A percentile compares a stretch with the other conserved stretches of the same genome.
Conservation (phyloP, 2,113 vertebrate species). For the Hippocampus guttulatus region DNA sequence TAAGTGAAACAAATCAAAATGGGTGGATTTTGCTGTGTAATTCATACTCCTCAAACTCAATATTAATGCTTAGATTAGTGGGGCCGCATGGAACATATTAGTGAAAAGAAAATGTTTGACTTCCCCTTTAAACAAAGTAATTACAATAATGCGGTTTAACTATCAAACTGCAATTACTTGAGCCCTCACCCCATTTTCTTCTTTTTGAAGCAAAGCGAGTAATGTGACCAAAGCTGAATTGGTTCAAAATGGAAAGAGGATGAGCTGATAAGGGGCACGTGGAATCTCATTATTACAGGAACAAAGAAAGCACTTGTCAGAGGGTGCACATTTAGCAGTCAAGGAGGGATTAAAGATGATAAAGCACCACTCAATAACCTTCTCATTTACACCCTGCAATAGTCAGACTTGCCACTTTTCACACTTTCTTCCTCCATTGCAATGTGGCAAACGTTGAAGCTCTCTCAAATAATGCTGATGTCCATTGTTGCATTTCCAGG, state of each 20-base stretch:
- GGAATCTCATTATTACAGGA: constrained; percentile 20
- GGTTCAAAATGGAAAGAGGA: constrained; percentile 13
- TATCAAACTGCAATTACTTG: not conserved
- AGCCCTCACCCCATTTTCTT: not conserved
- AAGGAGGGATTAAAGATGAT: constrained; percentile 10
- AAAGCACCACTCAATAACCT: not conserved
- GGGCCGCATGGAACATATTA: too few species aligned
- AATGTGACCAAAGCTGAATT: not conserved
- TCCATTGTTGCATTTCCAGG: not conserved
- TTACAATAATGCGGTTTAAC: not conserved
- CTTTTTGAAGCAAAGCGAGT: not conserved
- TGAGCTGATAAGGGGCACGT: constrained; percentile 18
- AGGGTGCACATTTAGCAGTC: constrained; percentile 21
- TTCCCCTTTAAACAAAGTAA: too few species aligned
- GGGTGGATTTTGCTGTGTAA: too few species aligned
- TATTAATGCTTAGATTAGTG: too few species aligned
- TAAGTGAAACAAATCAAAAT: not conserved
- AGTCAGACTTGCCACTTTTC: constrained; percentile 7
- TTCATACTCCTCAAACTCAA: too few species aligned
- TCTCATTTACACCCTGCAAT: constrained; percentile 14
- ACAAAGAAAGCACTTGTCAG: constrained; percentile 25
- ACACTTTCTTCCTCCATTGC: constrained; percentile 6
- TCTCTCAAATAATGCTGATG: not conserved
- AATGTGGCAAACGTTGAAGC: not conserved
- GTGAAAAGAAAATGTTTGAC: too few species aligned